Evolutionary conservation across 2,888 invertebrate species (phyloP), one percentile per base, ranked within the genome.

Genomic region (Coleophora flavipennella): DNA sequence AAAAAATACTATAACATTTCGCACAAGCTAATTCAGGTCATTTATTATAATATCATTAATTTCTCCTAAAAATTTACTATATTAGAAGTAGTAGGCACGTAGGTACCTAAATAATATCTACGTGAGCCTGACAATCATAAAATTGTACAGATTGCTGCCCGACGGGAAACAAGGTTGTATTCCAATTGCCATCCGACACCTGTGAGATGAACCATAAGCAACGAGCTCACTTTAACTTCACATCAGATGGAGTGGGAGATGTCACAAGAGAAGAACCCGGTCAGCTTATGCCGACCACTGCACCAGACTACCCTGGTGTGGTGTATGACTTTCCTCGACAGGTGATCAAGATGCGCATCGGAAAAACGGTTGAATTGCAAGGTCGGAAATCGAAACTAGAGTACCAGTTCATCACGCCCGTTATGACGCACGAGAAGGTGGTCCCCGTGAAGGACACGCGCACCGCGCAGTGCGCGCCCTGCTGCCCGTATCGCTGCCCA

Each of bases 81-180:
- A 4, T 4, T 3, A 20, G 3, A 37, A 31, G 11, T 26, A 9
- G 7, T 28, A 31, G 13, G 9, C 25, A 36, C 35, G 41, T 41
- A 39, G 36, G 49, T 36, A 32, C n/a, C n/a, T 33, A 14, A 14
- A 26, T 39, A 38, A 20, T 20, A 20, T 20, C 3, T 20, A 3
- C 20, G 20, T 20, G 46, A 47, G 46, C 48, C 49, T 66, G 53
- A 67, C 48, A 53, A 45, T 31, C 55, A 55, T 49, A 59, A 52
- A 62, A 66, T 73, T 80, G 67, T 73, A 54, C 79, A 84, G 83
- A 81, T 83, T 84, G 83, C 81, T 84, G 81, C 51, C 80, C 81
- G 50, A 49, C 73, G 63, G 83, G 81, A 48, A 81, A 81, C 68
- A 80, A 79, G 65, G 73, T 84, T 45, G 55, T 80, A 59, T 84